phyloP scores from a whole-genome alignment of 2,797 vertebrate genomes.

The Peromyscus nudipes region DNA sequence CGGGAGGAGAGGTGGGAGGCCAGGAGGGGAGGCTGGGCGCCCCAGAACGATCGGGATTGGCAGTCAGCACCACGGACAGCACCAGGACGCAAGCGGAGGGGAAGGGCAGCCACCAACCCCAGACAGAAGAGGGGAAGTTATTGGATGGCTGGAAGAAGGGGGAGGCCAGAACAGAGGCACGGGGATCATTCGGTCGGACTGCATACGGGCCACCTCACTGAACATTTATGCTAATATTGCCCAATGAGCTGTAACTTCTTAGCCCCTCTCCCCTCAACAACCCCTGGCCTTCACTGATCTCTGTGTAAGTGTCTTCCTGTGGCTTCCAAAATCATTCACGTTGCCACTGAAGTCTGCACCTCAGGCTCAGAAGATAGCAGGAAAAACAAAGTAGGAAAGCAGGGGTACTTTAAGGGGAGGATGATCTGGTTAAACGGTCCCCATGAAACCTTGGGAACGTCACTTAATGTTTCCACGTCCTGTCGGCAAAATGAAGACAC shows the following conservation, averaged over 20 bases:
- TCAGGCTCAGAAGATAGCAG: neutral
- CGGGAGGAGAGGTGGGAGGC: constrained; percentile 69
- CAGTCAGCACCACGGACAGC: constrained; percentile 80
- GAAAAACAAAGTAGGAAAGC: neutral
- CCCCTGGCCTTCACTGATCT: neutral
- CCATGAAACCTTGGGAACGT: neutral
- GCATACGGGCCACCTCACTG: constrained; percentile 36
- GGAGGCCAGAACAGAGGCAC: neutral
- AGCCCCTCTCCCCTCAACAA: neutral
- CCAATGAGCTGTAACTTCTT: neutral
- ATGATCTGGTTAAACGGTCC: neutral
- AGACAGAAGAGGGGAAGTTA: constrained; percentile 65
- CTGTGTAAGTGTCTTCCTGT: neutral
- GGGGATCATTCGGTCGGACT: neutral
- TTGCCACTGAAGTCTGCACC: neutral
- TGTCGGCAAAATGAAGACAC: neutral
- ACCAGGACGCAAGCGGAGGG: constrained; percentile 14
- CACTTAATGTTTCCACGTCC: neutral
- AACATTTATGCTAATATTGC: constrained; percentile 57
- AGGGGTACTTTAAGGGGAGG: neutral
- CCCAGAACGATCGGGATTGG: constrained; percentile 53
- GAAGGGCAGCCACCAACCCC: constrained; percentile 47
- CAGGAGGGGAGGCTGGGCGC: constrained; percentile 47
- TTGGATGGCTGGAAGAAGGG: constrained; percentile 19
- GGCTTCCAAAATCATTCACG: neutral